Evolutionary conservation across 2,888 invertebrate species (phyloP), one percentile per base, ranked within the genome.

Genomic region (Pyrgus malvae): DNA sequence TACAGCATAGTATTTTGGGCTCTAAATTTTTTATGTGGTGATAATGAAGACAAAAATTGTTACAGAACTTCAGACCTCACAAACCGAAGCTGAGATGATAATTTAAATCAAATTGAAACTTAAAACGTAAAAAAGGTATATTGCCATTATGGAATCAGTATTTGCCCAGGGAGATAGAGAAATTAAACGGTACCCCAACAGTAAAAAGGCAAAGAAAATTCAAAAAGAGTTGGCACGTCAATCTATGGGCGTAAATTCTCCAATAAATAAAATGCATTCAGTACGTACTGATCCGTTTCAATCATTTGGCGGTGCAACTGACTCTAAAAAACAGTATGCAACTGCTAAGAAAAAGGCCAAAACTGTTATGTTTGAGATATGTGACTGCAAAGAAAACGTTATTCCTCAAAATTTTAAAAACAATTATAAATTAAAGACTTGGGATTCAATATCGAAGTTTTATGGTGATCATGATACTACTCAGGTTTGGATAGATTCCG

Each of bases 391-490:
- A 25, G 25, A 25, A 25, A 8, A 16, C 1, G 12, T n/a, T 0
- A 37, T n/a, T 11, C 14, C 45, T 11, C 14, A 44, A 29, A 45
- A 50, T 27, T 11, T 31, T 7, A 48, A 12, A 2, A 16, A 48
- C 1, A 17, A 27, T 23, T 16, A 29, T 40, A 51, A 9, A 31
- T 51, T 37, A 16, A 53, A 56, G 48, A 53, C 57, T 12, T 62
- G 63, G 63, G 25, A 61, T 38, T 63, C 64, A 11, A 51, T 62
- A 25, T 46, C 49, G 37, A 14, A 61, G 19, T 51, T 59, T 23
- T 64, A 64, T 45, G 62, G 62, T 12, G 37, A 61, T 11, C n/a
- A 21, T n/a, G 54, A 61, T 27, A 63, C 56, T 14, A 60, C 59
- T n/a, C 16, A 60, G 29, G 35, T 60, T 46, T 60, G 59, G 57